Evolutionary conservation across 2,797 vertebrate genomes (phyloP), one percentile per base, ranked within the genome.

Genomic region (Selene dorsalis): DNA sequence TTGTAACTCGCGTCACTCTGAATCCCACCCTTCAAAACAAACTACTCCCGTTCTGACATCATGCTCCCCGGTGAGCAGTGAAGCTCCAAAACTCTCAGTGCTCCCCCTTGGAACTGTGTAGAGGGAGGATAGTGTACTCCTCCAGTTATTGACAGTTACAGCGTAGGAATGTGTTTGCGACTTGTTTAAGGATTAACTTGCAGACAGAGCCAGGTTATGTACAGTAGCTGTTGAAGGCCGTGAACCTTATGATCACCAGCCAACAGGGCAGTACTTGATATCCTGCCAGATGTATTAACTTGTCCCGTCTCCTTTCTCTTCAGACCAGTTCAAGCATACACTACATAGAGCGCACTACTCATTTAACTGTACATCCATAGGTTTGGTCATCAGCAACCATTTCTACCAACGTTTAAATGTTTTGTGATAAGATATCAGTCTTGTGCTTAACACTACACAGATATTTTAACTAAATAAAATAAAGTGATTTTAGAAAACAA

Each of bases 1-100:
- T 94, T 77, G 79, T 89, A 87, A 62, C 75, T 93, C 71, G 63
- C 87, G 87, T 95, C 93, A 95, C 87, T 84, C 70, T 79, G 88
- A 88, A 93, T 91, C 91, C 93, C 94, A 93, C 95, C 95, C 94
- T 92, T 90, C 70, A 84, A 89, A 94, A 93, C 84, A 92, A 89
- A 88, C 87, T 83, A 82, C 79, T 92, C 78, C 81, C 30, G 52
- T 78, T 80, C 86, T 93, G 91, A 93, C 89, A 87, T 92, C 86
- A 93, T 85, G 77, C 77, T 90, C 91, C 84, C 88, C 69, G 45
- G 84, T 89, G 92, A 89, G 72, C 73, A 63, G 70, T 77, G 55
- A 75, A 77, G 64, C 61, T 50, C 75, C 67, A 80, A 55, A 84
- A 59, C 67, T n/a, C 70, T 73, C 47, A 45, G 59, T 72, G 72